Base-by-base conservation (phyloP, 2,888 invertebrate genomes). In the Ceramica pisi region DNA sequence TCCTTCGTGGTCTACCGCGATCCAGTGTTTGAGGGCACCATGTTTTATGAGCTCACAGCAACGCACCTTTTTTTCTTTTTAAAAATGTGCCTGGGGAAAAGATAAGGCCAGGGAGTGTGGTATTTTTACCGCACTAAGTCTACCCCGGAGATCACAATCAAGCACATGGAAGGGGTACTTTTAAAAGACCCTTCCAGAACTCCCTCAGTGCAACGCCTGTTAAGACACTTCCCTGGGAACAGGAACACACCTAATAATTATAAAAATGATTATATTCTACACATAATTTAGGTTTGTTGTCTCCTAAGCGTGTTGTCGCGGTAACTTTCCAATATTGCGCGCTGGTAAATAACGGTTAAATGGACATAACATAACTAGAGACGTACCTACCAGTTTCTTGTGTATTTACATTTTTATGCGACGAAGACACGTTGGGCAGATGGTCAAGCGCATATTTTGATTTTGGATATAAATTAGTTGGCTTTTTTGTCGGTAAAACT, bases 341-440 rank as follows among this genome's bases (percentile, higher is more conserved):
- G 87, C 83, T 78, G 75, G 67, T 87, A 38, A 56, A 57, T 57
- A 87, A 87, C 87, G 87, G 89, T 89, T 87, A 85, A 89, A 87
- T 87, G 86, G 83, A 86, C 86, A 89, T 88, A 87, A 88, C 88
- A 89, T 88, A 87, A 88, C 88, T 88, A 89, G 89, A 88, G 85
- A 85, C 84, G 83, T 89, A 89, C 87, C 89, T 89, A 89, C 88
- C 89, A 80, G 89, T 87, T 88, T 85, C 77, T 82, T 76, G 67
- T 81, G 78, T 86, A 83, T 87, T 73, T 75, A 82, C 73, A 74
- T 82, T 75, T 81, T 84, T 75, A 73, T 80, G 61, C 63, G 67
- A 82, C 38, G 62, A 72, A 35, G 57, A 67, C 65, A 55, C 31
- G 62, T 72, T 53, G 48, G 16, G 35, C 21, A 10, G 48, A 63